Percentiles rank a stretch among this genome's conserved stretches.
Conservation (phyloP, 2,888 invertebrate species). For the Bibio marci region DNA sequence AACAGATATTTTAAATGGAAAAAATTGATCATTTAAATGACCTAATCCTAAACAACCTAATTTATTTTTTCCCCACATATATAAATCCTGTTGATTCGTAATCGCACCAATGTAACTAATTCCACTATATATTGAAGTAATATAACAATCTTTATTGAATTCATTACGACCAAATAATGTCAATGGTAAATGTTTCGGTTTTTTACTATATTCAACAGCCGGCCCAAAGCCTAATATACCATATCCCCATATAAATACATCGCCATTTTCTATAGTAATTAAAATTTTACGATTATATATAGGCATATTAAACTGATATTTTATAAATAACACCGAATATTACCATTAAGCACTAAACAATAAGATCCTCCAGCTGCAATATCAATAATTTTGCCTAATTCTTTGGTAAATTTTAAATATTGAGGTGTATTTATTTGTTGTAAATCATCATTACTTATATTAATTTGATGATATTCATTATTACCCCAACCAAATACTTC, state of each 20-base stretch:
- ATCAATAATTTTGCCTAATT: constrained; percentile 58
- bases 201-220: constrained; percentile 40
- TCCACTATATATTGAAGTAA: constrained; percentile 51
- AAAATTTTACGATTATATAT: no score
- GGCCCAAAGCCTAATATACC: constrained; percentile 86
- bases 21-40: constrained; percentile 61
- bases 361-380: constrained; percentile 76
- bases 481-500: constrained; percentile 96
- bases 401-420: constrained; percentile 40
- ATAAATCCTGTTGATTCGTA: constrained; percentile 68
- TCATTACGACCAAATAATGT: constrained; percentile 74
- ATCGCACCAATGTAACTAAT: constrained; percentile 65
- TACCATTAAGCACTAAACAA: constrained; percentile 70
- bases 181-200: constrained; percentile 58
- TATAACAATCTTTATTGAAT: constrained; percentile 51
- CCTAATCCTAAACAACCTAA: constrained; percentile 74
- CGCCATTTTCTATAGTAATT: constrained; percentile 56
- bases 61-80: constrained; percentile 82
- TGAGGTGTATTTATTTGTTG: constrained; percentile 62
- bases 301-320: no score
- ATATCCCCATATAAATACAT: constrained; percentile 86
- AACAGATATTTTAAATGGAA: constrained; percentile 68
- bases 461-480: constrained; percentile 77
- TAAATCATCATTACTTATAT: constrained; percentile 19
- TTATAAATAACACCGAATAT: no score